Base-by-base conservation (phyloP, 2,888 invertebrate genomes). In the Parnassius glacialis region DNA sequence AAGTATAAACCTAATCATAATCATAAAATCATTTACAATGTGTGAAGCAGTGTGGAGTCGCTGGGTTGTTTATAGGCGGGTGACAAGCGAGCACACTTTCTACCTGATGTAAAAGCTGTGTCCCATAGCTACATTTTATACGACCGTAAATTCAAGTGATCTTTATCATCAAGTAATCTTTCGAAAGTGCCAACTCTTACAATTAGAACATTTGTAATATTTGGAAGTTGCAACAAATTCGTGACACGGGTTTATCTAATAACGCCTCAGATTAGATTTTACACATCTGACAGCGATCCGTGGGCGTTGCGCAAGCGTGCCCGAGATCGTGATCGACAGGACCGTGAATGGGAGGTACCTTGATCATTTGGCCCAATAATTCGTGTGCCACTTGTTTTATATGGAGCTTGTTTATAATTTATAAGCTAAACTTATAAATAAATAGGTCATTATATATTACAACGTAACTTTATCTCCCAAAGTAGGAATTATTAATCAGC, bases 271-370 rank as follows among this genome's bases (percentile, higher is more conserved):
- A 67, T 65, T 50, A 53, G 55, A 57, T 61, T 61, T 64, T 61
- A 44, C 53, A 54, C 60, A 65, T 59, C 61, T 42, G 65, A 69
- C 64, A 58, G 67, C 52, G 57, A 69, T 65, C 57, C 42, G 62
- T 60, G 53, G 51, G 62, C 53, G 56, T 74, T 74, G 71, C 69
- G 67, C 72, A 74, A 75, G 52, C 56, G 47, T 60, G 61, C 60
- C 64, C 65, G 61, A 65, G 64, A 66, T 75, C 76, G 76, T 75
- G 77, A 70, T 71, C 70, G 67, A 65, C 70, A 62, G 72, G 72
- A 65, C 75, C 76, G 66, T 76, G 76, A 74, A 67, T 70, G 68
- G 70, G 71, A 70, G 70, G 73, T 70, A 64, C 65, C 75, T 75
- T 74, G 68, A 43, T 41, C 56, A 59, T 66, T 59, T 69, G 70